Evolutionary conservation across 2,797 vertebrate species (phyloP), one percentile per base, ranked within the genome.

Genomic region (Bovichtus diacanthus): DNA sequence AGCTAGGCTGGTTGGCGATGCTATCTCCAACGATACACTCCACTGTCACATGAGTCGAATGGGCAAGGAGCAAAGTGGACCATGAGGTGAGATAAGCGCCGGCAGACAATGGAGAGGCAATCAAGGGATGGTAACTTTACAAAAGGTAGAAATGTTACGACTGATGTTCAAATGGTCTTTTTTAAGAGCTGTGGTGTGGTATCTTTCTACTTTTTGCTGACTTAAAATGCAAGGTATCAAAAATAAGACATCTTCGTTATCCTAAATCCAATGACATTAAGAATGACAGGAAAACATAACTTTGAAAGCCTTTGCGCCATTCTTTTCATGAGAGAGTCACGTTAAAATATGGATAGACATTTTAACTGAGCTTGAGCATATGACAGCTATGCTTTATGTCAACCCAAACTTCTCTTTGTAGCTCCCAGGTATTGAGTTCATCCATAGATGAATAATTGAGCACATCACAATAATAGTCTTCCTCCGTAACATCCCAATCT

Each of bases 381-480:
- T 34, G 72, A 60, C 70, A 65, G 41, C 74, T 27, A 13, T 29
- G 60, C 53, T 74, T 85, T 46, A 43, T 38, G 63, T 80, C 82
- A 81, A 74, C 34, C 21, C 43, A 58, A 43, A 70, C 46, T 46
- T 21, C 55, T 49, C 49, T 43, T 16, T 34, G 49, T 64, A 18
- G 4, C 58, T 54, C 49, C 9, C 80, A 34, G 46, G 86, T 83
- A 70, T 90, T 76, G 62, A 79, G 82, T 86, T 83, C 70, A 75
- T 86, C 68, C 68, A 71, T 56, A 76, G 66, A 89, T 91, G 41
- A 92, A 91, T 90, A 83, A 90, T 90, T 84, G 63, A 91, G 70
- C 54, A 60, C 86, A 91, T 91, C 78, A 86, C 73, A 86, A 82
- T 91, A 88, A 90, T 88, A 90, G 84, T 83, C 74, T 87, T 79